Percentiles rank a stretch among this genome's conserved stretches.
Conservation (phyloP, 2,888 invertebrate species). For the Callimorpha dominula region DNA sequence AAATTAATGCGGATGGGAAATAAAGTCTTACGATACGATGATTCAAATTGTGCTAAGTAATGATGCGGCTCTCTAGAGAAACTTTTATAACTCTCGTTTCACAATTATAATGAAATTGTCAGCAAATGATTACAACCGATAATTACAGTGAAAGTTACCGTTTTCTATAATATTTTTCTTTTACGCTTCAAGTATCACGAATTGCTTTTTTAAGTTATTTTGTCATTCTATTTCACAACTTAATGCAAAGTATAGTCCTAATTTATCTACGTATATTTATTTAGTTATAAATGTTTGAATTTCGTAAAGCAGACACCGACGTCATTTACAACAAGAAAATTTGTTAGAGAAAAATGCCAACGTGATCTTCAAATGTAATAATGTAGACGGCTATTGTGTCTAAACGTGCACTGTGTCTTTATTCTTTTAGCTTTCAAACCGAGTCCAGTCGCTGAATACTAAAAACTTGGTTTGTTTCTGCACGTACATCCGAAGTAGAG, state of each 20-base stretch:
- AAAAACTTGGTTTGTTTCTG: slow-evolving; percentile 39
- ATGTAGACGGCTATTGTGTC: slow-evolving; percentile 34
- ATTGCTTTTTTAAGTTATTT: not conserved
- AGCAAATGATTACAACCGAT: slow-evolving; percentile 25
- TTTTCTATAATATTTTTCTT: slow-evolving; percentile 17
- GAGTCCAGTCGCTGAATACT: slow-evolving; percentile 44
- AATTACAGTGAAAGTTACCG: slow-evolving; percentile 31
- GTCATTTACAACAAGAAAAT: slow-evolving; percentile 26
- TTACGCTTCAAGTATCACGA: slow-evolving; percentile 17
- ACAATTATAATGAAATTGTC: slow-evolving; percentile 32
- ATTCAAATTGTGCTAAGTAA: slow-evolving; percentile 41
- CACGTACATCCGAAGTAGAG: slow-evolving; percentile 33
- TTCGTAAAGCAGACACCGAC: slow-evolving; percentile 2
- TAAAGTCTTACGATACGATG: slow-evolving; percentile 20
- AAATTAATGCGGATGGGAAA: slow-evolving; percentile 13
- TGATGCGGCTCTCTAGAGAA: slow-evolving; percentile 29
- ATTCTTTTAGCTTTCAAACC: slow-evolving; percentile 44
- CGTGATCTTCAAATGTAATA: slow-evolving; percentile 40
- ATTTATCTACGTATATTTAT: not conserved
- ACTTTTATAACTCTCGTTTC: slow-evolving; percentile 25
- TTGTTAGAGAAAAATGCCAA: slow-evolving; percentile 28
- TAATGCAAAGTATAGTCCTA: not conserved
- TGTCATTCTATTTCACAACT: not conserved
- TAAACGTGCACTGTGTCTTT: slow-evolving; percentile 35
- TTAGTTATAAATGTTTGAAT: not conserved